Conservation (phyloP, 2,888 invertebrate genomes). For the Oscheius sp. region DNA sequence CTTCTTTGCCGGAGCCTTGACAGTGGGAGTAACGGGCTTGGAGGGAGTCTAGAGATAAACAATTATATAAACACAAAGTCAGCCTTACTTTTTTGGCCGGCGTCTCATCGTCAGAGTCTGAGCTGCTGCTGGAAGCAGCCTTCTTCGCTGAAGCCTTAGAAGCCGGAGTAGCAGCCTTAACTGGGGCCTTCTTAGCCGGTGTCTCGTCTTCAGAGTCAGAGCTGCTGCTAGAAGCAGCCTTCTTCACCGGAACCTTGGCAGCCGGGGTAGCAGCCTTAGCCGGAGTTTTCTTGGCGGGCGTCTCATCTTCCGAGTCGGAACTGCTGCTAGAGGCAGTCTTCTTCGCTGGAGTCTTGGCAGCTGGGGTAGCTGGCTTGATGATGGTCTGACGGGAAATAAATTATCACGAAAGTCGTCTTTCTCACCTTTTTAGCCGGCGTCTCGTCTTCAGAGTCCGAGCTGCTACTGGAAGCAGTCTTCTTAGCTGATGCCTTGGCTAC, state of each 20-base stretch:
- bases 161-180: background rate
- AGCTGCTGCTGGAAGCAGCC: constrained; percentile 19
- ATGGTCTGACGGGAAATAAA: background rate
- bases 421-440: constrained; percentile 7
- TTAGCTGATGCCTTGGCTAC: background rate
- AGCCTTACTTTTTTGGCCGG: constrained; percentile 19
- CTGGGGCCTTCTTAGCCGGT: constrained; percentile 26
- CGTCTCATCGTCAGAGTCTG: constrained; percentile 34
- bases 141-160: constrained; percentile 7
- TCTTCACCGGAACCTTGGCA: constrained; percentile 19
- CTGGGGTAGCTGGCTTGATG: background rate
- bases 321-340: constrained; percentile 25
- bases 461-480: constrained; percentile 16
- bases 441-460: constrained; percentile 34
- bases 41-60: background rate
- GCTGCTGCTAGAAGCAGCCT: constrained; percentile 24
- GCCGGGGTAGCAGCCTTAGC: background rate
- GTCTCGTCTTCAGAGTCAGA: constrained; percentile 38
- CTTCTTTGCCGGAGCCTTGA: constrained; percentile 7
- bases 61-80: no score
- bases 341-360: constrained; percentile 17
- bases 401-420: no score
- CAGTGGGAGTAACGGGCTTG: background rate
- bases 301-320: constrained; percentile 26
- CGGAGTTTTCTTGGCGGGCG: constrained; percentile 12